Evolutionary conservation across 2,113 vertebrate species (phyloP).

Genomic region (Cryptoleucopteryx plumbea): DNA sequence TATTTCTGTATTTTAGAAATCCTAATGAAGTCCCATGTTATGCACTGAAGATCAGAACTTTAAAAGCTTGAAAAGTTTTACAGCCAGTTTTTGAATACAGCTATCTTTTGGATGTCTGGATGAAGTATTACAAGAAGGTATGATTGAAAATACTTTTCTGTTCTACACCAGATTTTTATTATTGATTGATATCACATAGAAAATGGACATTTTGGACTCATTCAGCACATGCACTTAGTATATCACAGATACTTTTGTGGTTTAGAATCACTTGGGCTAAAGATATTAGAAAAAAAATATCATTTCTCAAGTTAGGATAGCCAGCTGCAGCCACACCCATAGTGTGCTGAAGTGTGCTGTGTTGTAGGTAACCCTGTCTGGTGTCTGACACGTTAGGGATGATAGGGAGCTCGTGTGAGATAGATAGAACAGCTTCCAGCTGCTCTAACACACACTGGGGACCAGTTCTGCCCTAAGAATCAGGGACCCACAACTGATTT

Average conservation of each 20-base stretch:
- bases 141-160: background rate
- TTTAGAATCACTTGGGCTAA: background rate
- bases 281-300: background rate
- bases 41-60: background rate
- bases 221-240: background rate
- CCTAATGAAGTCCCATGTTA: background rate
- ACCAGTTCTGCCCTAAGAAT: background rate
- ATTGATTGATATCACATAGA: background rate
- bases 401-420: rapidly evolving
- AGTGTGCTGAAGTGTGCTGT: rapidly evolving
- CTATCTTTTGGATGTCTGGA: background rate
- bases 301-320: background rate
- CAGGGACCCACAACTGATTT: background rate
- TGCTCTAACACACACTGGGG: rapidly evolving
- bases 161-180: background rate
- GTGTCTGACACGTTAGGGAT: background rate
- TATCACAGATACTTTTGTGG: background rate
- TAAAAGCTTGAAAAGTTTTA: background rate
- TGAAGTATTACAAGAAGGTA: background rate
- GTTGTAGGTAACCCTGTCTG: background rate
- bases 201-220: background rate
- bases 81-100: background rate
- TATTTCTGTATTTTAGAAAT: background rate
- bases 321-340: background rate
- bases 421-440: background rate